Evolutionary conservation across 1,140 invertebrate genomes (phyloP).

Genomic region (Archivesica marissinica): DNA sequence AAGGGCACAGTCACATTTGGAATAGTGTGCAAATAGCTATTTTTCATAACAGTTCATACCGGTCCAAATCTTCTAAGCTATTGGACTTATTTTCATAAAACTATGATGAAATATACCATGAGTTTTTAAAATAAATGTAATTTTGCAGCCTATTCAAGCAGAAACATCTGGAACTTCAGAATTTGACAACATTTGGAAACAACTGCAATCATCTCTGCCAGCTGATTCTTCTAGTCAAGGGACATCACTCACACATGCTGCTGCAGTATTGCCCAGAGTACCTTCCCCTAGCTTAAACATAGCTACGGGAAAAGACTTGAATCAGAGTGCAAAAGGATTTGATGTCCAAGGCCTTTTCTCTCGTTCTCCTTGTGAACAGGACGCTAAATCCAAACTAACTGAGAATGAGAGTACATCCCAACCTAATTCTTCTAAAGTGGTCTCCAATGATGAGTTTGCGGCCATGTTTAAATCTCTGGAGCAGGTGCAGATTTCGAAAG

Average conservation of each 20-base stretch:
- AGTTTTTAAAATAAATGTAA: background rate
- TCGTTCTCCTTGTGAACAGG: constrained; percentile 15
- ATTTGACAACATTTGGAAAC: constrained; percentile 78
- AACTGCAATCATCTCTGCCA: constrained; percentile 65
- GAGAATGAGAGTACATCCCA: constrained; percentile 1
- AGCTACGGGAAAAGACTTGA: constrained; percentile 7
- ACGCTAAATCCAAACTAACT: background rate
- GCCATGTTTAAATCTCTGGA: constrained; percentile 72
- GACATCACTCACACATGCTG: constrained; percentile 64
- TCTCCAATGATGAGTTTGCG: constrained; percentile 68
- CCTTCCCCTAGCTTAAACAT: constrained; percentile 37
- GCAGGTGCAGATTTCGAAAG: constrained; percentile 36
- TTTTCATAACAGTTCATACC: too few species aligned
- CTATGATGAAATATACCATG: too few species aligned
- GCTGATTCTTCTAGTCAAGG: constrained; percentile 3
- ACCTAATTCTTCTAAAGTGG: background rate
- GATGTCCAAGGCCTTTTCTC: constrained; percentile 65
- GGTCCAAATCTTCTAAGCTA: too few species aligned
- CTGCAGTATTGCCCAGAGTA: constrained; percentile 64
- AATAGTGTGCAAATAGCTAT: too few species aligned
- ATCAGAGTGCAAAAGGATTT: constrained; percentile 16
- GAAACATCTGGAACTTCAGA: constrained; percentile 58
- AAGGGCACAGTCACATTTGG: too few species aligned
- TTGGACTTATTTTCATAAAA: too few species aligned
- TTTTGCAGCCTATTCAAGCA: background rate